Evolutionary conservation across 2,888 invertebrate species (phyloP).

Genomic region (Drosophila acutilabella): DNA sequence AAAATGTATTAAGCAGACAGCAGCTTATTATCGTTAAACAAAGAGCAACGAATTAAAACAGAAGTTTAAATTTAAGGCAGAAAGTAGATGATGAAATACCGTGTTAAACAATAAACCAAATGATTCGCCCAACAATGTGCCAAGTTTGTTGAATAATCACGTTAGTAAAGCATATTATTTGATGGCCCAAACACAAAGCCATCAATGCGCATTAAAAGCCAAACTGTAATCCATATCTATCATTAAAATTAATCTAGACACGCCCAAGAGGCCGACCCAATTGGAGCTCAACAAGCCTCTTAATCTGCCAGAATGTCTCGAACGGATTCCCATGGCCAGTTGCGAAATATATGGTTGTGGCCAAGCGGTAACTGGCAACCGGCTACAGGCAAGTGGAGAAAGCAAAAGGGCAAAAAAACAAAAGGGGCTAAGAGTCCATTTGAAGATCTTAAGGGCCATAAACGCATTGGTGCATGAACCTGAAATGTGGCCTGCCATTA

Average conservation of each 20-base stretch:
- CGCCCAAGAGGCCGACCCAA: slow-evolving; percentile 13
- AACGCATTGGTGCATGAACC: slow-evolving; percentile 52
- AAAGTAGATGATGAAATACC: neutral
- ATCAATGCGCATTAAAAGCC: slow-evolving; percentile 12
- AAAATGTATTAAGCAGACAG: neutral
- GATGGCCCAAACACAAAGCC: neutral
- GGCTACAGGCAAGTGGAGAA: neutral
- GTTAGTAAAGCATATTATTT: slow-evolving; percentile 7
- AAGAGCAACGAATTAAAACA: neutral
- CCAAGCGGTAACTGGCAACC: slow-evolving; percentile 6
- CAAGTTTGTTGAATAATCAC: slow-evolving; percentile 4
- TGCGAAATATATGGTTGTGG: slow-evolving; percentile 20
- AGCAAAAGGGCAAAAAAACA: slow-evolving; percentile 1
- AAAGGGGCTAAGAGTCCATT: slow-evolving; percentile 8
- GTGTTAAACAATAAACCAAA: neutral
- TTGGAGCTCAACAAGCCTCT: slow-evolving; percentile 16
- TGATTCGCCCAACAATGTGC: slow-evolving; percentile 11
- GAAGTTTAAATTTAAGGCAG: no score
- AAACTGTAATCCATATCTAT: slow-evolving; percentile 23
- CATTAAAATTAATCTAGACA: slow-evolving; percentile 28
- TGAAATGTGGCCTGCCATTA: slow-evolving; percentile 58
- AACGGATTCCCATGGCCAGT: slow-evolving; percentile 26
- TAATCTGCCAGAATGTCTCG: slow-evolving; percentile 24
- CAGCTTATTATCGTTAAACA: neutral
- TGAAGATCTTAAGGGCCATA: slow-evolving; percentile 28